These are phyloP conservation scores for Crocuta crocuta DNA, from an alignment of 2,113 vertebrate species.

Conservation along the genomic window DNA sequence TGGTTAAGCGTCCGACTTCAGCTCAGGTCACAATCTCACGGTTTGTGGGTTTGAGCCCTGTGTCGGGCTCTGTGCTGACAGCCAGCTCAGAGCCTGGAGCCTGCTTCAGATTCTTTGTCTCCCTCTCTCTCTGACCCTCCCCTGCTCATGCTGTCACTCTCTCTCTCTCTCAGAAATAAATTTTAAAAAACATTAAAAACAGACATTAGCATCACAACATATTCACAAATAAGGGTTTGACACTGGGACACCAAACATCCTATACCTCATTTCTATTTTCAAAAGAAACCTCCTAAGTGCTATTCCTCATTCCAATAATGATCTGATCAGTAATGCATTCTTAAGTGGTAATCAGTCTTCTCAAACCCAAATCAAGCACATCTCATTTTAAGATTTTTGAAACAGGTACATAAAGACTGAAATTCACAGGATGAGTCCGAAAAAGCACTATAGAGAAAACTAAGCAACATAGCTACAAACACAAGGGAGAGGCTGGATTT, in stretches of 20 bases:
- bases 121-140: too few relatives aligned
- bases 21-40: too few relatives aligned
- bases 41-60: too few relatives aligned
- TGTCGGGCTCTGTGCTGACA: too few relatives aligned
- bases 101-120: too few relatives aligned
- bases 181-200: neutral
- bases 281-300: neutral
- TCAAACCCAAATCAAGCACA: neutral
- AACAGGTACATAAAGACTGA: neutral
- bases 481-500: neutral
- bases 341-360: neutral
- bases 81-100: too few relatives aligned
- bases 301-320: neutral
- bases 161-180: too few relatives aligned
- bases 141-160: too few relatives aligned
- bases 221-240: neutral
- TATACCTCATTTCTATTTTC: neutral
- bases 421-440: neutral
- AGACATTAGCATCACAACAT: neutral
- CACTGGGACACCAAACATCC: neutral
- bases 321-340: neutral
- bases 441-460: neutral
- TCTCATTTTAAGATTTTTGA: slow-evolving; percentile 5
- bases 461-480: neutral
- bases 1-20: too few relatives aligned